phyloP scores from a whole-genome alignment of 2,888 invertebrate genomes.

The Poecilobothrus nobilitatus region DNA sequence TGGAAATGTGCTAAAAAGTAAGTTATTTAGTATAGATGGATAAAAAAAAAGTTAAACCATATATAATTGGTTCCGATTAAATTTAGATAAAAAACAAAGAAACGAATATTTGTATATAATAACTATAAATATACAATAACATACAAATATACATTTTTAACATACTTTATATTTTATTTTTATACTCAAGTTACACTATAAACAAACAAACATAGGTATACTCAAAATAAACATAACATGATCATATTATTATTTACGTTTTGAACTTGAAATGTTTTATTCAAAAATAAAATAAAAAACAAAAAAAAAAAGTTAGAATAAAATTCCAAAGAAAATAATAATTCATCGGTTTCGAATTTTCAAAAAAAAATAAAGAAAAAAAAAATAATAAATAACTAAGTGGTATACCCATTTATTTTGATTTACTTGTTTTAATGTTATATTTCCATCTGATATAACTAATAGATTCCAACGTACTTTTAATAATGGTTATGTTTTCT shows the following conservation, averaged over 20 bases:
- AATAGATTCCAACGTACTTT: not conserved
- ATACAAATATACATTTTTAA: too few relatives aligned
- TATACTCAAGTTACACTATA: too few relatives aligned
- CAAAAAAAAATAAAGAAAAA: not conserved
- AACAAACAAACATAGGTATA: not conserved
- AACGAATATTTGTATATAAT: too few relatives aligned
- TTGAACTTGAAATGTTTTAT: conserved; percentile 2
- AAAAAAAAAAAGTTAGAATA: not conserved
- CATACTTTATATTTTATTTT: too few relatives aligned
- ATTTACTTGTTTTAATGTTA: conserved; percentile 3
- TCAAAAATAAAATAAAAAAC: not conserved
- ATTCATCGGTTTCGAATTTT: not conserved
- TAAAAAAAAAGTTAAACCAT: too few relatives aligned
- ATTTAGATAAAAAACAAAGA: too few relatives aligned
- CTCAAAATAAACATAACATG: not conserved
- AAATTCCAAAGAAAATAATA: not conserved
- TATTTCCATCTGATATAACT: conserved; percentile 6
- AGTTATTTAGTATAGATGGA: too few relatives aligned
- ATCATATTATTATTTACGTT: conserved; percentile 6
- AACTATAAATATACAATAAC: too few relatives aligned
- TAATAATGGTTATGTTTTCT: not conserved
- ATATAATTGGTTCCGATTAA: too few relatives aligned
- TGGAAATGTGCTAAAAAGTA: too few relatives aligned
- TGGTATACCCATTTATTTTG: conserved; percentile 4
- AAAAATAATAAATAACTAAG: not conserved